phyloP scores from a whole-genome alignment of 2,888 invertebrate species.

The Aphidius colemani region DNA sequence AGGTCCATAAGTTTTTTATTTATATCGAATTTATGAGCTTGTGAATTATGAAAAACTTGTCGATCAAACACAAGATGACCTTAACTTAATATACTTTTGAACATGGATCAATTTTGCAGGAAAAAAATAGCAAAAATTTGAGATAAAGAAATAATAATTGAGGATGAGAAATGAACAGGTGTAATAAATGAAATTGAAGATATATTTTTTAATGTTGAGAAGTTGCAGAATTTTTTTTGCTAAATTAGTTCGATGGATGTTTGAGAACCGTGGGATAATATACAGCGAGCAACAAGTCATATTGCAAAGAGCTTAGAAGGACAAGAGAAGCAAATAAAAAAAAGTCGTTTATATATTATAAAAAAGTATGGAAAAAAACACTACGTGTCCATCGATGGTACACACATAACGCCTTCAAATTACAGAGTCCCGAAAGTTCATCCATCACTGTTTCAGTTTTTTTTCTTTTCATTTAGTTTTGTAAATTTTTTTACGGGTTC shows the following conservation, averaged over 20 bases:
- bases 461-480: conserved; percentile 33
- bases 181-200: conserved; percentile 1
- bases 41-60: conserved; percentile 25
- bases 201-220: background rate
- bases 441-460: conserved; percentile 48
- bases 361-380: conserved; percentile 25
- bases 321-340: conserved; percentile 2
- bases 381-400: conserved; percentile 46
- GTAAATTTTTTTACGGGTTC: conserved; percentile 6
- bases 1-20: conserved; percentile 11
- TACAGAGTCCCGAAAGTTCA: conserved; percentile 55
- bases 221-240: background rate
- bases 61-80: conserved; percentile 20
- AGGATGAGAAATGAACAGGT: conserved; percentile 3
- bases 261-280: conserved; percentile 11
- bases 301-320: conserved; percentile 19
- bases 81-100: background rate
- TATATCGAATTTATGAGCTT: conserved; percentile 22
- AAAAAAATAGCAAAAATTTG: no score
- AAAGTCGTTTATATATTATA: conserved; percentile 21
- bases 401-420: conserved; percentile 58
- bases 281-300: no score
- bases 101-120: no score
- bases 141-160: no score
- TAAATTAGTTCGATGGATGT: no score